These are phyloP conservation scores for Hippolais icterina DNA, from an alignment of 2,113 vertebrate species.

Conservation along the genomic window DNA sequence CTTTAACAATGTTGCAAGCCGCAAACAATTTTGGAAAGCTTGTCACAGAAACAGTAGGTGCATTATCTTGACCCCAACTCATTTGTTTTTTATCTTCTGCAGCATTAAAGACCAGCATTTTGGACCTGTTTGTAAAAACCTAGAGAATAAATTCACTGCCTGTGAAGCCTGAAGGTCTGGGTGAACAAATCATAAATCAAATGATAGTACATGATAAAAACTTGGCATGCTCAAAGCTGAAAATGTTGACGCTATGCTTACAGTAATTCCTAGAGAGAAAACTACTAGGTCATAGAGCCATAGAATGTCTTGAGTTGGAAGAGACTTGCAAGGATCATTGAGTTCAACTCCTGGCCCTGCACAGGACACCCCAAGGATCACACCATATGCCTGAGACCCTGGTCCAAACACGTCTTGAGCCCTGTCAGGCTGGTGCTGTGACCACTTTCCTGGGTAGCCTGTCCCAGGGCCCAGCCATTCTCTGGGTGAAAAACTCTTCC, in stretches of 20 bases:
- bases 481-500: not conserved
- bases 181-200: constrained; percentile 50
- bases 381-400: not conserved
- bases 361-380: not conserved
- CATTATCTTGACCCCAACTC: constrained; percentile 2
- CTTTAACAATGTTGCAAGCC: not conserved
- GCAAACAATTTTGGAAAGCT: not conserved
- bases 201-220: not conserved
- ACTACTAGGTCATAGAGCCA: not conserved
- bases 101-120: constrained; percentile 4
- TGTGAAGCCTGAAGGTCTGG: constrained; percentile 4
- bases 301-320: not conserved
- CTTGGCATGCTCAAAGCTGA: not conserved
- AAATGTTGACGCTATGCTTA: not conserved
- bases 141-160: constrained; percentile 24
- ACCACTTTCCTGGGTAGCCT: not conserved
- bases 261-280: constrained; percentile 8
- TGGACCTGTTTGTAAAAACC: not conserved
- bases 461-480: accelerated
- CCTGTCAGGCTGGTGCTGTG: not conserved
- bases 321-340: not conserved
- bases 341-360: not conserved
- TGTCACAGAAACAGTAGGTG: not conserved
- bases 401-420: accelerated
- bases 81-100: constrained; percentile 38